Base-by-base conservation (phyloP, 2,888 invertebrate species). In the Eutolmus rufibarbis region DNA sequence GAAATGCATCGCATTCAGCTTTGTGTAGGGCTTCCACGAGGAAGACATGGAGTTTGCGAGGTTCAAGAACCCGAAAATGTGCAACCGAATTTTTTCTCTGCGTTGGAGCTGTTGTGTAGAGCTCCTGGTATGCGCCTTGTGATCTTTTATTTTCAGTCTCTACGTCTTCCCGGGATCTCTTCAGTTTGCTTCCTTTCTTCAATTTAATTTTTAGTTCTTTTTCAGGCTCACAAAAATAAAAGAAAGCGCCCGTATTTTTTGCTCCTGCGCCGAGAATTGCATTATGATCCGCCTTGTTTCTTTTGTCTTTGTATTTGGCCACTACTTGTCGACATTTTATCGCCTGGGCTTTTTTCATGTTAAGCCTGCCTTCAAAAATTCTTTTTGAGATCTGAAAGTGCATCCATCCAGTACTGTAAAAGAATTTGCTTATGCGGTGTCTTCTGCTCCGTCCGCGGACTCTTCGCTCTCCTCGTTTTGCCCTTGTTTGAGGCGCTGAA, bases 11-110 rank as follows among this genome's bases (percentile, higher is more conserved):
- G 66, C 34, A 66, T 82, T 23, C 66, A 31, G 74, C 74, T 74
- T 85, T 85, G 85, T 74, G 74, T 74, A 85, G 74, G 85, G 85
- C 85, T 74, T 85, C 85, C 43, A 85, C 31, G 37, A 84, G 66
- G 40, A 66, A 84, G 85, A 46, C n/a, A 28, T 16, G 19, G 56
- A 86, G 77, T 34, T 77, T 34, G 77, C 34, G 79, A 87, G 86
- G 88, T 88, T 88, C 87, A 88, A 88, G 85, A 88, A 88, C 88
- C 88, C 87, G 87, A 88, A 86, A 88, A 88, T 88, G 88, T 88
- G 88, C 88, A 88, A 87, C 86, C 87, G 85, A 88, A 87, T 87
- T 86, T 87, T 56, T 79, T 85, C 46, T 77, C 40, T 77, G 82
- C 82, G 57, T 82, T 57, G 82, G 82, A 82, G 82, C 82, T 82